Conservation (phyloP, 1,140 invertebrate genomes). For the Trissolcus basalis region DNA sequence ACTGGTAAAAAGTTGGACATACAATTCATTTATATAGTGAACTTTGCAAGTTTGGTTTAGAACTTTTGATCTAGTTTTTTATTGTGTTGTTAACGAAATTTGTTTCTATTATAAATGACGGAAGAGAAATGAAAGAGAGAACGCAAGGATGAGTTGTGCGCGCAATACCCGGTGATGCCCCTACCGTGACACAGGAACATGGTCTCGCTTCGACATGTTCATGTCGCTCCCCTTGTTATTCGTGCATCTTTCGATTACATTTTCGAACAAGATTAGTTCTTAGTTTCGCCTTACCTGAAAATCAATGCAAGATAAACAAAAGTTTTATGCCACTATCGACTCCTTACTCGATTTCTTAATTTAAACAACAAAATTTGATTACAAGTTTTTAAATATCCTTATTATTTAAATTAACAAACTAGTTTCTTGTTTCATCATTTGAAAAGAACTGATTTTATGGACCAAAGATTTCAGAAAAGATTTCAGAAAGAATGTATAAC, state of each 20-base stretch:
- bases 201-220: conserved; percentile 54
- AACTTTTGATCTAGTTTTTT: neutral
- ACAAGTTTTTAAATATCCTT: too few species aligned
- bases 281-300: conserved; percentile 71
- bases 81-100: neutral
- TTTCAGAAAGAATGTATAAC: conserved; percentile 1
- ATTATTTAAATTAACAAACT: too few species aligned
- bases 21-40: conserved; percentile 39
- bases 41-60: conserved; percentile 40
- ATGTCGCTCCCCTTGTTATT: conserved; percentile 55
- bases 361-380: too few species aligned
- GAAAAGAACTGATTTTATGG: conserved; percentile 5
- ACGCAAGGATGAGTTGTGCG: conserved; percentile 35
- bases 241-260: conserved; percentile 58
- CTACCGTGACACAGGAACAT: conserved; percentile 69
- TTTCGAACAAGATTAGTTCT: conserved; percentile 65
- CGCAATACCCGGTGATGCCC: conserved; percentile 60
- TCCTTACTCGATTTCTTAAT: conserved; percentile 26
- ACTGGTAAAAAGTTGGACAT: neutral
- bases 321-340: conserved; percentile 44
- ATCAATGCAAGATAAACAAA: conserved; percentile 67
- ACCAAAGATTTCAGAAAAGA: neutral
- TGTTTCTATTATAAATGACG: conserved; percentile 1
- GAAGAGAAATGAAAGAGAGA: conserved; percentile 30
- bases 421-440: neutral